Evolutionary conservation across 2,888 invertebrate genomes (phyloP), one percentile per base, ranked within the genome.

Genomic region (Tetranychus piercei): DNA sequence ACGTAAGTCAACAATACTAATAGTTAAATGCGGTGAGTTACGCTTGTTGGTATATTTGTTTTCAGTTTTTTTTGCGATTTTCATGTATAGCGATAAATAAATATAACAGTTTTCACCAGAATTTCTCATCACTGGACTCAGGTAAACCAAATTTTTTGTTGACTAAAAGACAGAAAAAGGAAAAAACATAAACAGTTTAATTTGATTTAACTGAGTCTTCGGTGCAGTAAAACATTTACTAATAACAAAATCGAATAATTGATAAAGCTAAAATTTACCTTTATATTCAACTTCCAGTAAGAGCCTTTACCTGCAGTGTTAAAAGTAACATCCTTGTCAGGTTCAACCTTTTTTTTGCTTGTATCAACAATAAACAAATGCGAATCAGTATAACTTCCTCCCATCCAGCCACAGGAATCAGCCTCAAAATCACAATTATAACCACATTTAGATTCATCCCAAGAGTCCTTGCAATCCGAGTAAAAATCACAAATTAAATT

Each of bases 391-490:
- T 71, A 67, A 43, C 75, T 74, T 67, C 73, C 44, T 44, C 75
- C 73, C 64, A 73, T 72, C 78, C 78, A 78, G 1, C 77, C 78
- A 74, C 78, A 78, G 18, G 76, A 45, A n/a, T 73, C 77, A 64
- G 73, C 72, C 66, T 76, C 76, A 72, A 78, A 78, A 11, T 69
- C 15, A 22, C 78, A 78, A 44, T 65, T 74, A 71, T 77, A 66
- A 1, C 78, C 78, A 44, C 78, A 78, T 6, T 73, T 75, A 55
- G 43, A 69, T 70, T 78, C 78, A 72, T 78, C 78, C 18, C 76
- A 76, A 5, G 76, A 76, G 72, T 78, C 77, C 1, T 72, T 44
- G 65, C 78, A 78, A 44, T 78, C 77, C 1, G 22, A 1, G 7
- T 67, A 66, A 45, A 78, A 78, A 64, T 78, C 78, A 72, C 78